These are phyloP conservation scores for Paragorgia papillata DNA, from an alignment of 92 coral and sea anemone species.

Conservation along the genomic window DNA sequence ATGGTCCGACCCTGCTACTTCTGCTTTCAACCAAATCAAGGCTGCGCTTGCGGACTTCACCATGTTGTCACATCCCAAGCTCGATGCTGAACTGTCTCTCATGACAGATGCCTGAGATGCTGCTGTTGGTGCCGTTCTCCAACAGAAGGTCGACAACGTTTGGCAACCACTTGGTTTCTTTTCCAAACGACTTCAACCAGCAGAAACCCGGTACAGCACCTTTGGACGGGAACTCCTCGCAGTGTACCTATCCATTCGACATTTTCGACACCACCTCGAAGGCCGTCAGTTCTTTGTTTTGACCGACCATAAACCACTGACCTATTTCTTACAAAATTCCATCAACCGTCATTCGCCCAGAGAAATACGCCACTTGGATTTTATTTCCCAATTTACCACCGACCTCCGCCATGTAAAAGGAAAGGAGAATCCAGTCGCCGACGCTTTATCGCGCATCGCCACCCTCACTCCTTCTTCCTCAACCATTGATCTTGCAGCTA, in stretches of 20 bases:
- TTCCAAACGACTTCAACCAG: slow-evolving; percentile 20
- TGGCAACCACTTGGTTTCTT: slow-evolving; percentile 40
- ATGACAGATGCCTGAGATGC: slow-evolving; percentile 11
- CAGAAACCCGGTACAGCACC: slow-evolving; percentile 27
- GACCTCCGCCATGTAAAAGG: slow-evolving; percentile 15
- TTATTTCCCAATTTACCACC: slow-evolving; percentile 19
- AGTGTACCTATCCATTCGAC: slow-evolving; percentile 1
- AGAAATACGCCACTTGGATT: slow-evolving; percentile 18
- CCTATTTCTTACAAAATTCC: slow-evolving; percentile 3
- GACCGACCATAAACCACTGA: slow-evolving; percentile 9
- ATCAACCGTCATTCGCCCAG: slow-evolving; percentile 8
- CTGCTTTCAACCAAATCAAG: slow-evolving; percentile 9
- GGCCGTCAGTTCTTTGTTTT: slow-evolving; percentile 1
- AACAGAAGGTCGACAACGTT: slow-evolving; percentile 1
- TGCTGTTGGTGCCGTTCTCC: slow-evolving; percentile 27
- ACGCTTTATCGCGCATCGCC: slow-evolving; percentile 31
- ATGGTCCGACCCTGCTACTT: not conserved
- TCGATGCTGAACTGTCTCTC: slow-evolving; percentile 9
- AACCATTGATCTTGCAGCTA: slow-evolving; percentile 4
- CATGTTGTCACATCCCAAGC: slow-evolving; percentile 6
- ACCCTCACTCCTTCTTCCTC: not conserved
- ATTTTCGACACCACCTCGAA: slow-evolving; percentile 17
- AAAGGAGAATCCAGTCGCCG: not conserved
- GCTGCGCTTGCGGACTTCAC: slow-evolving; percentile 4
- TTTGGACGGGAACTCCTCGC: slow-evolving; percentile 24